Evolutionary conservation across 1,140 invertebrate species (phyloP).

Genomic region (Oppia nitens): DNA sequence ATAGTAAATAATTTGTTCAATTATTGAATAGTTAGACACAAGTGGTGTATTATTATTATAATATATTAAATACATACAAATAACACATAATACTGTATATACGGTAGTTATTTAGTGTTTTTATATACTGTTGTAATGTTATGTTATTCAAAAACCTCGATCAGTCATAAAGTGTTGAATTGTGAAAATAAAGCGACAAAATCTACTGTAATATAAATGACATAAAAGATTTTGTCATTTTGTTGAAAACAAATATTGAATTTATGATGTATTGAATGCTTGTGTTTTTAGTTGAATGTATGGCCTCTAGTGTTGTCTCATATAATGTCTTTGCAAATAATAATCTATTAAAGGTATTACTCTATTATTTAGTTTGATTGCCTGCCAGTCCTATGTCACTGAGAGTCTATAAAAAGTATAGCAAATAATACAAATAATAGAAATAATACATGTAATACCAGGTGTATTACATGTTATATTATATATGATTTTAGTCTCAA

Average conservation of each 20-base stretch:
- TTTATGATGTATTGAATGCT: neutral
- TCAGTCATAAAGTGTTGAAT: neutral
- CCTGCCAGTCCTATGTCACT: too few species aligned
- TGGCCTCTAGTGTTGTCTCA: too few species aligned
- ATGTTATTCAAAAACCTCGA: too few species aligned
- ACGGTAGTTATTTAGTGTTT: too few species aligned
- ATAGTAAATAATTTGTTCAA: neutral
- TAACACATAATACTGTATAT: too few species aligned
- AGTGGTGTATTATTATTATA: too few species aligned
- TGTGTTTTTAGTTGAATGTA: neutral
- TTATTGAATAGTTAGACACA: neutral
- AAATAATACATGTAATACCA: neutral
- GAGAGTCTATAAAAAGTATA: neutral
- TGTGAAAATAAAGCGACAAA: neutral
- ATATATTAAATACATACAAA: too few species aligned
- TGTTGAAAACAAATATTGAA: neutral
- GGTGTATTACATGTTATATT: neutral
- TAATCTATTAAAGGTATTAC: neutral
- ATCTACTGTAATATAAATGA: too few species aligned
- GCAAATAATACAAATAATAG: neutral
- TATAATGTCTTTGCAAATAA: neutral
- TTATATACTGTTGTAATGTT: too few species aligned
- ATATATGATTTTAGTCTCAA: neutral
- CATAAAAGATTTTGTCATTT: neutral
- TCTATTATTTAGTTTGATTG: neutral